Conservation (phyloP, 2,113 vertebrate genomes). For the Hystrix brachyura region DNA sequence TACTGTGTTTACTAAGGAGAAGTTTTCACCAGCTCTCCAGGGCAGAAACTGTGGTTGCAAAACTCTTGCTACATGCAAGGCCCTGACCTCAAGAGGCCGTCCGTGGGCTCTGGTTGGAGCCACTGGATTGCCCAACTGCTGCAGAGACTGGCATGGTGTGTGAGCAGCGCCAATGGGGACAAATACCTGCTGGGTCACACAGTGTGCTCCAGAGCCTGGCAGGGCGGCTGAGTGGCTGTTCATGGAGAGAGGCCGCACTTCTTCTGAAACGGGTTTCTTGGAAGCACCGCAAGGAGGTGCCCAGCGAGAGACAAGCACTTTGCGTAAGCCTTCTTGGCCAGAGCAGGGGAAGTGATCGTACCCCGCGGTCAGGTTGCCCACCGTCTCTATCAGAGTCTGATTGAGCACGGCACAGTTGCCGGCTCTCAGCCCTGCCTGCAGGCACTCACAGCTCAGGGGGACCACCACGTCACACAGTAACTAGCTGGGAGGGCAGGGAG, state of each 20-base stretch:
- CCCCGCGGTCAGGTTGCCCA: background rate
- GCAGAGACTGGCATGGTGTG: background rate
- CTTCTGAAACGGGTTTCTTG: conserved; percentile 53
- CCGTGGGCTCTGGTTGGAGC: background rate
- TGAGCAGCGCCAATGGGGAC: background rate
- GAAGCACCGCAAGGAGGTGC: background rate
- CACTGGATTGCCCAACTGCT: conserved; percentile 15
- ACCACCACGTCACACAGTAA: background rate
- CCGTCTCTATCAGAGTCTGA: background rate
- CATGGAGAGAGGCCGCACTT: background rate
- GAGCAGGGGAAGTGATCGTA: background rate
- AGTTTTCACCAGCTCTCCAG: conserved; percentile 56
- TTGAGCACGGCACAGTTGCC: background rate
- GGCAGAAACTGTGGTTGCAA: conserved; percentile 68
- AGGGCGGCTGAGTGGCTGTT: background rate
- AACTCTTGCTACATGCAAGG: conserved; percentile 62
- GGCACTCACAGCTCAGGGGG: background rate
- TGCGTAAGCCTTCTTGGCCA: background rate
- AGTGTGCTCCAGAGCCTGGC: background rate
- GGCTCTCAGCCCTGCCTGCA: background rate
- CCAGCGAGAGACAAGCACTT: background rate
- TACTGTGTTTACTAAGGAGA: conserved; percentile 15
- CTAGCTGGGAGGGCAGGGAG: background rate
- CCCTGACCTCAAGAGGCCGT: background rate
- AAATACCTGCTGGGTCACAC: background rate